A percentile compares a stretch with the other conserved stretches of the same genome.
These are phyloP conservation scores for Pristionchus arcanus DNA, from an alignment of 2,888 invertebrate species.

Conservation along the genomic window DNA sequence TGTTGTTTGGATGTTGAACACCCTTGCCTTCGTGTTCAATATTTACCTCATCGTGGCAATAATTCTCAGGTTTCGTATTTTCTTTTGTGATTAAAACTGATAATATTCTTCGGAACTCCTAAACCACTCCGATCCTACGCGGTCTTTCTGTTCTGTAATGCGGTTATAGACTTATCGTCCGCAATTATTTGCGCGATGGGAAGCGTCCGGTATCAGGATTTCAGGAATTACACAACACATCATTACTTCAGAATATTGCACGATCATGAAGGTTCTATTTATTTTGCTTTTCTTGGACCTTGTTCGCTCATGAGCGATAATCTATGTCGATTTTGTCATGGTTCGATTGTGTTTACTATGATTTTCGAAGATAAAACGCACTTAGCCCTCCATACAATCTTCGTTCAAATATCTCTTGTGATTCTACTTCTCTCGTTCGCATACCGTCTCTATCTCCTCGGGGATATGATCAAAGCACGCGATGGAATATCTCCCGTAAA, in stretches of 20 bases:
- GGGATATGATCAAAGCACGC: not conserved
- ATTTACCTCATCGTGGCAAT: not conserved
- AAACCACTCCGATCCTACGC: not conserved
- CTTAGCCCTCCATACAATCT: not conserved
- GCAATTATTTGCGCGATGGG: not conserved
- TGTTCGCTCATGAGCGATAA: not conserved
- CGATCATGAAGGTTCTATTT: not conserved
- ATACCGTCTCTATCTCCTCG: not conserved
- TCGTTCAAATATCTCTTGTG: not conserved
- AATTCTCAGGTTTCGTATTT: not conserved
- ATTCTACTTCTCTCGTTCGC: not conserved
- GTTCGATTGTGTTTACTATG: not conserved
- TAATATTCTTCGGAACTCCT: not conserved
- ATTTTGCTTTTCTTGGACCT: not conserved
- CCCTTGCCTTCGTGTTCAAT: not conserved
- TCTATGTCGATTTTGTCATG: not conserved
- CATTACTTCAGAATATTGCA: not conserved
- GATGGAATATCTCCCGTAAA: not conserved
- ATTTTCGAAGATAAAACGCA: not conserved
- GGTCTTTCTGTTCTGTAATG: not conserved
- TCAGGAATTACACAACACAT: too few species aligned
- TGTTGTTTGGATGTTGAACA: not conserved
- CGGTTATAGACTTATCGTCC: not conserved
- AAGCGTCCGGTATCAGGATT: not conserved
- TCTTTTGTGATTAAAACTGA: not conserved